Evolutionary conservation across 2,797 vertebrate genomes (phyloP), one percentile per base, ranked within the genome.

Genomic region (Cephalopachus bancanus): DNA sequence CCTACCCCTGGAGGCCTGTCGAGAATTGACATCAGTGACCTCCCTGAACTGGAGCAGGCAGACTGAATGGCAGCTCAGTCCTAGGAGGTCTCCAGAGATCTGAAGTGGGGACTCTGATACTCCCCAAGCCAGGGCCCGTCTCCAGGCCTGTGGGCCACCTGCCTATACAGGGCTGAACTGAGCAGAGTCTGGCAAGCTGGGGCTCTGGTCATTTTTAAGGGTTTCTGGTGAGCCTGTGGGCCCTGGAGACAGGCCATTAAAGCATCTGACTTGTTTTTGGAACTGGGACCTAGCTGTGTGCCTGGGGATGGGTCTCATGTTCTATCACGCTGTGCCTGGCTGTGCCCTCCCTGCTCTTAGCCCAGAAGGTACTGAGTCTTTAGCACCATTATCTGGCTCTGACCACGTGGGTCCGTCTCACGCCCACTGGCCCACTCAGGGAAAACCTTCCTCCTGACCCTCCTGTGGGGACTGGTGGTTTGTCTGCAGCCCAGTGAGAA

Each of bases 171-270:
- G 65, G 26, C 93, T 59, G 24, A 83, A 7, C 92, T 97, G 95
- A 85, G 65, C 93, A 60, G 51, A 93, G 80, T 19, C 51, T 33
- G 59, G 57, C 59, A 79, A 65, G 17, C 69, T 37, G 44, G 26
- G 60, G 78, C 76, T 30, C 83, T 94, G 65, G 55, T 44, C 91
- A 97, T 97, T 97, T 96, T 98, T 98, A 96, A 97, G 51, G n/a
- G 97, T 97, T 97, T 93, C 57, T 97, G 96, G 96, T 83, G 90
- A 84, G 91, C 72, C 74, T 74, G 26, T 62, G 84, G 64, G 71
- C 71, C 92, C 87, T 51, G 49, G 75, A 94, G 89, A 83, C 72
- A 95, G 89, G 49, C 75, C 55, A 98, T 98, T 98, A 98, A 98
- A 97, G 72, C 95, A 33, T 95, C 94, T 89, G 90, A 65, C 71